Evolutionary conservation across 1,140 invertebrate genomes (phyloP), one percentile per base, ranked within the genome.

Genomic region (Brachionus manjavacas): DNA sequence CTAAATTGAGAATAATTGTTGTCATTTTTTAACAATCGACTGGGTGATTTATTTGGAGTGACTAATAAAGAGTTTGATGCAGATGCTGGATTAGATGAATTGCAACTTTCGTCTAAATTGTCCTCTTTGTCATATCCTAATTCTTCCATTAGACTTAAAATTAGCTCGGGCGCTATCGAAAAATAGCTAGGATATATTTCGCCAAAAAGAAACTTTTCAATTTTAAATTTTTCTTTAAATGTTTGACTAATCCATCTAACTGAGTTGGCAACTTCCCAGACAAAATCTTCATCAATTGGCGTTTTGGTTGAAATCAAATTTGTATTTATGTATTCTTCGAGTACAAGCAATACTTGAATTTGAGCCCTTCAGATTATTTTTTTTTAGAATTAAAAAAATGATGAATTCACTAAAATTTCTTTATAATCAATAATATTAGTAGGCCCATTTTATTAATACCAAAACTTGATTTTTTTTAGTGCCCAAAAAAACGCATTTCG

Each of bases 191-290:
- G 16, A 64, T 64, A 68, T 16, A 81, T 68, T 64, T 68, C 52
- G 20, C 79, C 79, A 23, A 81, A 64, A 9, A 81, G 20, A 46
- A 81, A 81, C 23, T 46, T 60, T 25, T 81, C 79, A 4, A 68
- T 81, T 81, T 81, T 81, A 68, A 81, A 81, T 43, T 60, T 55
- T 64, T 81, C 52, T 68, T 81, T 81, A 68, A 64, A 81, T 12
- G 23, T 64, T 35, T 81, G 79, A 35, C 79, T 81, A 6, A 81
- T 28, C 79, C 79, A 81, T 43, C 79, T 41, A 9, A 81, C n/a
- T 11, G 64, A 64, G 39, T 81, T 81, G 55, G 52, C 79, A 16
- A 64, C 23, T 81, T 81, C 79, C 79, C 79, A 81, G 11, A 81
- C 52, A 60, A 68, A 64, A 64, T 81, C 79, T 25, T 81, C 79